Evolutionary conservation across 2,797 vertebrate species (phyloP).

Genomic region (Gallinago nigripennis): DNA sequence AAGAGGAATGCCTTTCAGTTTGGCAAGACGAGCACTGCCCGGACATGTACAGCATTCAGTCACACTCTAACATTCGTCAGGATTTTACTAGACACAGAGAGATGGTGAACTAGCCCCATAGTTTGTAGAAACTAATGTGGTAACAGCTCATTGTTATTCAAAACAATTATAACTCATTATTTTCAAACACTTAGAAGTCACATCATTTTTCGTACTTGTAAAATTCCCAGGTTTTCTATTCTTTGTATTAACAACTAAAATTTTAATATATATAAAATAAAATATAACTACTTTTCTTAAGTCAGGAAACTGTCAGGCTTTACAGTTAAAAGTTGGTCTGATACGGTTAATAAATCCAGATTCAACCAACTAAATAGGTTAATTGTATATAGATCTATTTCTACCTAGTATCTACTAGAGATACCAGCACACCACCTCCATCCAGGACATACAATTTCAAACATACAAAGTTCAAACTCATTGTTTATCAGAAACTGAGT

Average conservation of each 20-base stretch:
- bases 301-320: not conserved
- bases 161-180: not conserved
- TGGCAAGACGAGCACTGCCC: not conserved
- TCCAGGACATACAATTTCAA: not conserved
- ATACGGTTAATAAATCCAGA: not conserved
- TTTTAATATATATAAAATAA: not conserved
- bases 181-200: not conserved
- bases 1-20: not conserved
- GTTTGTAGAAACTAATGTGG: not conserved
- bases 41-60: not conserved
- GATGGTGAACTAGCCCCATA: not conserved
- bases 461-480: not conserved
- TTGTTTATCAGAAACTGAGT: not conserved
- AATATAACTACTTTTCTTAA: not conserved
- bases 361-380: not conserved
- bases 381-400: not conserved
- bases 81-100: not conserved
- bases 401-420: not conserved
- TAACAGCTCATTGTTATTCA: not conserved
- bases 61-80: not conserved
- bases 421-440: not conserved
- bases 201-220: not conserved
- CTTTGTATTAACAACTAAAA: not conserved
- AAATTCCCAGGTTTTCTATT: not conserved
- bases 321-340: not conserved